Conservation (phyloP, 2,888 invertebrate species). For the Aphidoletes aphidimyza region DNA sequence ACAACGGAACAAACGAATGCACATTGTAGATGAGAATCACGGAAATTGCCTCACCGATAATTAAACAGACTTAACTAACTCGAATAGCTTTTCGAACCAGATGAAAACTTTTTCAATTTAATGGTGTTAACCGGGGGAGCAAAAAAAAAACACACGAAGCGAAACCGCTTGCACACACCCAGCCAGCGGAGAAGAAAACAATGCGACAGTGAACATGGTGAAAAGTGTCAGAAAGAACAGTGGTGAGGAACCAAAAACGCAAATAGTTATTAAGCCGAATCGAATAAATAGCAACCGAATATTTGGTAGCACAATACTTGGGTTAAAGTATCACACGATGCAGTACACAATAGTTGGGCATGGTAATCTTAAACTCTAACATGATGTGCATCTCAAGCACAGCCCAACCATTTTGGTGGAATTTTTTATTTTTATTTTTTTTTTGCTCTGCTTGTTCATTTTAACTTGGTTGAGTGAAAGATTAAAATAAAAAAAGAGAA, state of each 20-base stretch:
- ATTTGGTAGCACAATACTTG: background rate
- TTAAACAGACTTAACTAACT: constrained; percentile 38
- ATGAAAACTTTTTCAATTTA: constrained; percentile 49
- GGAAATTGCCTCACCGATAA: constrained; percentile 41
- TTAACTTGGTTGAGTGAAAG: background rate
- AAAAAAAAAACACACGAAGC: background rate
- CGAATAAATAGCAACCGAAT: constrained; percentile 32
- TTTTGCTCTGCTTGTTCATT: no score
- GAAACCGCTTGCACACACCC: no score
- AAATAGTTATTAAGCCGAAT: constrained; percentile 38
- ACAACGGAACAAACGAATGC: background rate
- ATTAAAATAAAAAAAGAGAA: background rate
- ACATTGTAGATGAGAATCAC: background rate
- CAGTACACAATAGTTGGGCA: background rate
- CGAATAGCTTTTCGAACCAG: constrained; percentile 27
- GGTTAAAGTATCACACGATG: no score
- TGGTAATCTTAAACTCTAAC: background rate
- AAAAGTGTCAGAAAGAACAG: background rate
- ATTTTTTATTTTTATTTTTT: background rate
- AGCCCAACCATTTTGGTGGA: no score
- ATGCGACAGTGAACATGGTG: background rate
- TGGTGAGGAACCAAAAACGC: background rate
- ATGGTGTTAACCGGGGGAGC: constrained; percentile 5
- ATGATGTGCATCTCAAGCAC: background rate
- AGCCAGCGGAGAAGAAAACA: background rate